Evolutionary conservation across 2,797 vertebrate genomes (phyloP), one percentile per base, ranked within the genome.

Genomic region (Cuniculus paca): DNA sequence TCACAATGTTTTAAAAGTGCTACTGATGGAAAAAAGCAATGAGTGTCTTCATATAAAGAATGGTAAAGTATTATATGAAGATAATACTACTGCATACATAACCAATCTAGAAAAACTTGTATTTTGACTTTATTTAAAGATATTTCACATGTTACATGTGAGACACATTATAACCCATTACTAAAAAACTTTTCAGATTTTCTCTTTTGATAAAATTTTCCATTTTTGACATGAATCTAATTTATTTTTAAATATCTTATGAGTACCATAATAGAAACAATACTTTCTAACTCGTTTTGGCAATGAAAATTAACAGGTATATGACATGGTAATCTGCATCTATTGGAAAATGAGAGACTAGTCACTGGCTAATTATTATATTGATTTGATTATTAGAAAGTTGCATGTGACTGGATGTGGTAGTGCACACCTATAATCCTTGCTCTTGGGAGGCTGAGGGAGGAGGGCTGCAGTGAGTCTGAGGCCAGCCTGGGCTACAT

Each of bases 51-150:
- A 63, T 34, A 58, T n/a, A 68, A 68, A 88, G 65, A 10, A 56
- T 9, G 13, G 81, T 34, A 77, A 88, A 83, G 5, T 7, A 82
- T 58, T 68, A 50, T 68, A 58, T 56, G 60, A 77, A 58, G 19
- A 78, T 61, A 78, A 56, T 54, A 42, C 36, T 54, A 91, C 36
- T 77, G 70, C 19, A 70, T 54, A 61, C 24, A 60, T 90, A 83
- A 50, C 20, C 14, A 72, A 82, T 26, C 42, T 10, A 60, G 22
- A 81, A 81, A 42, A 54, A 34, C 39, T 22, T 63, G 39, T 17
- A 56, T 75, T 90, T 95, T 58, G 24, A 88, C 22, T 78, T 91
- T 77, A 22, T 63, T 63, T 58, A 28, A 77, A 93, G 58, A 88
- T 75, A 8, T 58, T 93, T 75, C 42, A 95, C 79, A 54, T 72